Evolutionary conservation across 2,113 vertebrate species (phyloP).

Genomic region (Dromas ardeola): DNA sequence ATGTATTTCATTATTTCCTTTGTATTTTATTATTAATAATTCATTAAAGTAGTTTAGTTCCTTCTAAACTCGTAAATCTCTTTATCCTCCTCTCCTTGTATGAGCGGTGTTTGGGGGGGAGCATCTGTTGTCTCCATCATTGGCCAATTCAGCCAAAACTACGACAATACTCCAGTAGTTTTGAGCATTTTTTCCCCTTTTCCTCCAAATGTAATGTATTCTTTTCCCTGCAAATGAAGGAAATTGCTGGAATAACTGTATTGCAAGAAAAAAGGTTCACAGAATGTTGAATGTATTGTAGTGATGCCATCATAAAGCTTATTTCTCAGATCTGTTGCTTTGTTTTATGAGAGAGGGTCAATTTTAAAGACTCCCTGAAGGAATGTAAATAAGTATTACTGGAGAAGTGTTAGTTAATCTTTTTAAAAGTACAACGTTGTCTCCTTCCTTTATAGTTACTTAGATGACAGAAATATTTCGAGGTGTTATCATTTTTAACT

Average conservation of each 20-base stretch:
- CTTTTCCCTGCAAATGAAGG: not conserved
- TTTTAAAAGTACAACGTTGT: not conserved
- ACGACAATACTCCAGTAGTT: not conserved
- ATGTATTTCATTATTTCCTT: too few species aligned
- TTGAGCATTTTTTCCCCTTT: not conserved
- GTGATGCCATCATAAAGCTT: not conserved
- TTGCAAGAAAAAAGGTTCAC: not conserved
- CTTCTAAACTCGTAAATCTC: too few species aligned
- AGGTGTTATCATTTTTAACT: constrained; percentile 20
- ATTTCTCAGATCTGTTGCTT: not conserved
- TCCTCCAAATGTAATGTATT: not conserved
- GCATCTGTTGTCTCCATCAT: too few species aligned
- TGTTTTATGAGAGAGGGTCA: constrained; percentile 46
- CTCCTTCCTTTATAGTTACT: not conserved
- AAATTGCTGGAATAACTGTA: not conserved
- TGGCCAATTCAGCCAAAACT: too few species aligned
- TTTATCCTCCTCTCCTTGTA: too few species aligned
- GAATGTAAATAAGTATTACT: constrained; percentile 45
- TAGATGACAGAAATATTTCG: constrained; percentile 34
- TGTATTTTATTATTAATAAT: too few species aligned
- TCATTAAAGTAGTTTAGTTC: too few species aligned
- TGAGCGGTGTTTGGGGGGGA: too few species aligned
- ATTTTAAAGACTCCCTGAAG: constrained; percentile 4
- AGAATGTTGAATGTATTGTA: not conserved
- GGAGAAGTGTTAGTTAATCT: constrained; percentile 28